These are phyloP conservation scores for Amphiprion percula DNA, from an alignment of 2,113 vertebrate genomes.

Conservation along the genomic window DNA sequence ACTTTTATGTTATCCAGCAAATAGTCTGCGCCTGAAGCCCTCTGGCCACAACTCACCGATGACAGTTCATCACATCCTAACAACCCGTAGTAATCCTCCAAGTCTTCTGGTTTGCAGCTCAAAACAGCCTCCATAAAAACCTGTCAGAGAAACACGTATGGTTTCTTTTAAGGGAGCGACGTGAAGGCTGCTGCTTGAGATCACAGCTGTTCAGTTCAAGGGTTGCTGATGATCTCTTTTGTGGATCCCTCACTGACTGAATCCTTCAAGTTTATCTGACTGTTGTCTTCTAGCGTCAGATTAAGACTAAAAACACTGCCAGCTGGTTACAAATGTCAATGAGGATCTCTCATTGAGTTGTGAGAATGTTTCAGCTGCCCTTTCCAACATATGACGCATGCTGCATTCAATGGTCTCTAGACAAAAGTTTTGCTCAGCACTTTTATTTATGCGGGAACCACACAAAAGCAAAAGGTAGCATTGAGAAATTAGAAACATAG, in stretches of 20 bases:
- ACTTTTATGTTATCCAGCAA: constrained; percentile 20
- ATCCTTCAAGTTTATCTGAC: too few species aligned
- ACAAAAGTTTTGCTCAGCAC: neutral
- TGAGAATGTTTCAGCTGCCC: neutral
- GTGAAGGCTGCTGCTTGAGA: constrained; percentile 3
- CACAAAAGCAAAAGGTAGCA: too few species aligned
- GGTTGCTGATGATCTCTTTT: neutral
- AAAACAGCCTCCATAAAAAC: constrained; percentile 90
- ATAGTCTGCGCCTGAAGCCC: constrained; percentile 22
- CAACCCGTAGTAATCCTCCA: constrained; percentile 92
- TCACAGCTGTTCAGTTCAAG: constrained; percentile 3
- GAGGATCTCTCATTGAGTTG: neutral
- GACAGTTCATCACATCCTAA: constrained; percentile 95
- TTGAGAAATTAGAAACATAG: neutral
- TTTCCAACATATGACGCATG: constrained; percentile 75
- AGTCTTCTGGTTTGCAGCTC: constrained; percentile 80
- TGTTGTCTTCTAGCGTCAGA: too few species aligned
- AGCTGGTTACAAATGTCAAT: neutral
- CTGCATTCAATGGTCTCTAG: constrained; percentile 40
- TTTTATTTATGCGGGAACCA: neutral
- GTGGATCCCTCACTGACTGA: neutral
- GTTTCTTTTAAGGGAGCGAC: constrained; percentile 12
- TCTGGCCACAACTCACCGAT: constrained; percentile 87
- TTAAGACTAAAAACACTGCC: neutral
- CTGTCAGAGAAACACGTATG: neutral